Base-by-base conservation (phyloP, 2,113 vertebrate genomes). In the Aix galericulata region DNA sequence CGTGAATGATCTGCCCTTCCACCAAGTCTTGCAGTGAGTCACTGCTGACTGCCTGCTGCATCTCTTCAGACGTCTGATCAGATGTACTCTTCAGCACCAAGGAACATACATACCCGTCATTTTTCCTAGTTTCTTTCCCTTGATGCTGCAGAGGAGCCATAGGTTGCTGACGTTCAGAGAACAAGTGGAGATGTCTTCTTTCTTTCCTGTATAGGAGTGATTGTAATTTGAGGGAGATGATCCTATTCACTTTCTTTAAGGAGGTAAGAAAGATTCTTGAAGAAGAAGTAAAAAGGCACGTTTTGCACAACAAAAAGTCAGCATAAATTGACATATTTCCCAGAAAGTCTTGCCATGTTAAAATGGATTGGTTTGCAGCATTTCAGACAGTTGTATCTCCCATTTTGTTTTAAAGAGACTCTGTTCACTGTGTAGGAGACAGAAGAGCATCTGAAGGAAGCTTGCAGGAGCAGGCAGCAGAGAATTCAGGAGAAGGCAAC, bases 221-320 rank as follows among this genome's bases (percentile, higher is more conserved):
- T 89, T 97, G 55, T 85, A 94, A 82, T 95, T 95, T 80, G 53
- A 80, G 59, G 80, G 71, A 89, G 82, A 95, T 88, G 55, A 89
- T 91, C 31, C 82, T 97, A 76, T 94, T 96, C 91, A 86, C n/a
- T 86, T 63, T 52, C 50, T 81, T 82, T 27, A 67, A 88, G 88
- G 73, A 88, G 64, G 25, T 32, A 59, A 67, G 75, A 59, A 79
- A 78, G 31, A 66, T 80, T 79, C 77, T 64, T 76, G 77, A 75
- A 91, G 53, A 52, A 87, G 83, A 93, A 86, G 71, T 83, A 71
- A 83, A 85, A 86, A 75, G 67, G 55, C 50, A 76, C 3, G 1
- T 66, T 94, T 91, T 89, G 26, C 50, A 88, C 67, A 89, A 80
- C 44, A 89, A 83, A 79, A 86, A 76, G 69, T 86, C 56, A 63